These are phyloP conservation scores for Synodontis membranacea DNA, from an alignment of 2,113 vertebrate species.

Conservation along the genomic window DNA sequence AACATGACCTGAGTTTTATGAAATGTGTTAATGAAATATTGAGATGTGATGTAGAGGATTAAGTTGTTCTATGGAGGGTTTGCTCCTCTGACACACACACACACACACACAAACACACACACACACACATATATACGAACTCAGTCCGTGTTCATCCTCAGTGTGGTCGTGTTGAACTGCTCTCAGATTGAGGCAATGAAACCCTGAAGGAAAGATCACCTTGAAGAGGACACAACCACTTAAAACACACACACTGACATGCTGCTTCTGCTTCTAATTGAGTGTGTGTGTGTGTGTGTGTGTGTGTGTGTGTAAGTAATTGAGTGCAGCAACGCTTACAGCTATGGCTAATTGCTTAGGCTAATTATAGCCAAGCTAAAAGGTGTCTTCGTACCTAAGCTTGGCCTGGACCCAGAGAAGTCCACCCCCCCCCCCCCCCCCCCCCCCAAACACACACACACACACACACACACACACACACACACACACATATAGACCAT, in stretches of 20 bases:
- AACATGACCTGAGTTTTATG: not conserved
- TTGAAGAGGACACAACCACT: constrained; percentile 15
- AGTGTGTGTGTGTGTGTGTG: constrained; percentile 26
- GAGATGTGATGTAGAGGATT: constrained; percentile 16
- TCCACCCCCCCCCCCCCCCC: not conserved
- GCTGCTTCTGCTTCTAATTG: constrained; percentile 27
- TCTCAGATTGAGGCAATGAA: not conserved
- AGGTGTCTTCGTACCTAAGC: constrained; percentile 39
- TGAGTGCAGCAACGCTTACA: constrained; percentile 34
- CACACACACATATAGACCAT: not conserved
- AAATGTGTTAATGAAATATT: not conserved
- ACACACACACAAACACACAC: constrained; percentile 18
- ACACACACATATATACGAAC: not conserved
- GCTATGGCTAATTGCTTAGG: constrained; percentile 47
- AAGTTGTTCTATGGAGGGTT: constrained; percentile 23
- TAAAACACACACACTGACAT: constrained; percentile 9
- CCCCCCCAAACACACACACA: constrained; percentile 5
- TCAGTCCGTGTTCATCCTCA: not conserved
- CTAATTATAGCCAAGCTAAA: constrained; percentile 45
- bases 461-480: constrained; percentile 21
- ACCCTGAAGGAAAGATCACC: constrained; percentile 24
- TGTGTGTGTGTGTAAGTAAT: constrained; percentile 19
- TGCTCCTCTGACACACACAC: constrained; percentile 16
- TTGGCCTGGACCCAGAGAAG: constrained; percentile 41
- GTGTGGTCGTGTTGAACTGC: not conserved